A percentile compares a stretch with the other conserved stretches of the same genome.
phyloP scores from a whole-genome alignment of 2,888 invertebrate genomes.

The Hirtodrosophila alboralis region DNA sequence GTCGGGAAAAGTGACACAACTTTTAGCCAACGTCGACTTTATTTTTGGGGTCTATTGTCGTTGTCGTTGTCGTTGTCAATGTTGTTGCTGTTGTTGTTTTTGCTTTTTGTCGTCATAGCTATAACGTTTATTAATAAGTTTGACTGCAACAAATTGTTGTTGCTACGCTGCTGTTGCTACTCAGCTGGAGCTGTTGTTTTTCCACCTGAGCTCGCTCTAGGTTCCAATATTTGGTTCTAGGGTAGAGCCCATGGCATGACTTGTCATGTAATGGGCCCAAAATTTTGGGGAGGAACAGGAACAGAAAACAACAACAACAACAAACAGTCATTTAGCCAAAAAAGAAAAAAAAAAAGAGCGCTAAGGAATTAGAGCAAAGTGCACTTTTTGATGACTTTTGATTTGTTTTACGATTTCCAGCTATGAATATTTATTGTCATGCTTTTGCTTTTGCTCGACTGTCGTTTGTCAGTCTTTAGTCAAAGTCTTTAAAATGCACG shows the following conservation, averaged over 20 bases:
- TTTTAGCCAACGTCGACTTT: conserved; percentile 47
- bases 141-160: conserved; percentile 52
- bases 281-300: conserved; percentile 2
- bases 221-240: background rate
- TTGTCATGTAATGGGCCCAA: conserved; percentile 55
- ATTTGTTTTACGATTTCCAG: conserved; percentile 74
- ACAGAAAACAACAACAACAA: conserved; percentile 11
- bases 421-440: conserved; percentile 80
- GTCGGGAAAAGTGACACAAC: conserved; percentile 60
- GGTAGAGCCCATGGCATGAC: conserved; percentile 66
- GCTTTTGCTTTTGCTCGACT: conserved; percentile 36
- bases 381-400: conserved; percentile 79
- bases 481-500: conserved; percentile 79
- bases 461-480: conserved; percentile 25
- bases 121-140: conserved; percentile 77
- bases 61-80: conserved; percentile 14
- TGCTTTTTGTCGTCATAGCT: conserved; percentile 54
- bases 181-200: conserved; percentile 47
- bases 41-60: conserved; percentile 48
- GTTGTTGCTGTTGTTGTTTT: background rate
- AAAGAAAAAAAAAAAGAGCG: conserved; percentile 31
- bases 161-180: conserved; percentile 58
- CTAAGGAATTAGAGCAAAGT: conserved; percentile 72
- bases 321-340: conserved; percentile 18
- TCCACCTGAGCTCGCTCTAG: conserved; percentile 26